Conservation (phyloP, 37 sponge, comb jelly and placozoan species). For the Corticium candelabrum region DNA sequence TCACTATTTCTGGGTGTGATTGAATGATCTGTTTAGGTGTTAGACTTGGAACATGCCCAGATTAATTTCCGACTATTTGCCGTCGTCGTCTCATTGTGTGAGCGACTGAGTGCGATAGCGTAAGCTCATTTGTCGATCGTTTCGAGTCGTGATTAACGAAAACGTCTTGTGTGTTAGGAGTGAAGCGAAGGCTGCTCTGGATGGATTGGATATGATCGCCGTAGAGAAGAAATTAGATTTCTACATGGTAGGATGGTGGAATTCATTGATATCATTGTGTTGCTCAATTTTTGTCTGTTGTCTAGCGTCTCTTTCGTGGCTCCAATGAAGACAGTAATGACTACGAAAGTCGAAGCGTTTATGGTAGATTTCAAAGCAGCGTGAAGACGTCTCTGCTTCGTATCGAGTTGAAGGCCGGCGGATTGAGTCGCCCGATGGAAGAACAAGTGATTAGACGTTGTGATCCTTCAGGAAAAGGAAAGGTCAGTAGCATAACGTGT, state of each 20-base stretch:
- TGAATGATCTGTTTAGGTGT: background rate
- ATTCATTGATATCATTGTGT: background rate
- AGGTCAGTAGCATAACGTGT: background rate
- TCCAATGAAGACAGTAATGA: background rate
- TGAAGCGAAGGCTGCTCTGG: background rate
- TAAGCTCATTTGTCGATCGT: background rate
- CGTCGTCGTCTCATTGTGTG: background rate
- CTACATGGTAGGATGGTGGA: background rate
- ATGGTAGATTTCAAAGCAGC: background rate
- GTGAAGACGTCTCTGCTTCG: background rate
- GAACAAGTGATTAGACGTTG: background rate
- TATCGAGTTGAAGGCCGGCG: conserved; percentile 9
- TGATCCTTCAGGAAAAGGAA: background rate
- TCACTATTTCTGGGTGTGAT: background rate
- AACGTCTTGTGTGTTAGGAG: no score
- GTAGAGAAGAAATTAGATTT: background rate
- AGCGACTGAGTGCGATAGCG: background rate
- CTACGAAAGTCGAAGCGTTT: no score
- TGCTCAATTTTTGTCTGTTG: background rate
- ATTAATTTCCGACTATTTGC: conserved; percentile 1
- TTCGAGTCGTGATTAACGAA: no score
- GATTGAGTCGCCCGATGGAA: background rate
- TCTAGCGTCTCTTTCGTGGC: background rate
- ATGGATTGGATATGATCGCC: background rate
- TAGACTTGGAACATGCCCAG: background rate